Evolutionary conservation across 2,797 vertebrate genomes (phyloP).

Genomic region (Syngnathus rostellatus): DNA sequence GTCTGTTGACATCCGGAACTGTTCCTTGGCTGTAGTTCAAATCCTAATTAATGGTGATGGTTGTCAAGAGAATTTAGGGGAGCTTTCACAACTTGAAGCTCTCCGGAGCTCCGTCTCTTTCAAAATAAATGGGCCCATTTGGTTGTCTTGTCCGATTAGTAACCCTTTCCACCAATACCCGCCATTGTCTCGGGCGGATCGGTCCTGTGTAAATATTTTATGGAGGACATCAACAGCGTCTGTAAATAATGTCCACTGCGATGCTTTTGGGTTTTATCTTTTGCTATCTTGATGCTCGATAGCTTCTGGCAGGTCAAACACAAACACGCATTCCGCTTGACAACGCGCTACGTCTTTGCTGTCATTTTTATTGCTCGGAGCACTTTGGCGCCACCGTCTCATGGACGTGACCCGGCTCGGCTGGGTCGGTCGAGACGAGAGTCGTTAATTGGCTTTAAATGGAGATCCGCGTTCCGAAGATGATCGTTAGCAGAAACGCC

Average conservation of each 20-base stretch:
- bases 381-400: background rate
- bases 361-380: constrained; percentile 1
- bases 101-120: background rate
- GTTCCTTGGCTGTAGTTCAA: background rate
- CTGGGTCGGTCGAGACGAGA: background rate
- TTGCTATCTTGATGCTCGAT: background rate
- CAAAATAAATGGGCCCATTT: background rate
- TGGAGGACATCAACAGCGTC: background rate
- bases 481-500: background rate
- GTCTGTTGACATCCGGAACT: background rate
- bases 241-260: background rate
- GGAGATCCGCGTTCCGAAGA: background rate
- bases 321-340: constrained; percentile 3
- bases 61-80: background rate
- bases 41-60: background rate
- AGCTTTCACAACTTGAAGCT: background rate
- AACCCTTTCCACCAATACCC: background rate
- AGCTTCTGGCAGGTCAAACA: background rate
- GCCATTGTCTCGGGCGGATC: background rate
- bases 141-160: background rate
- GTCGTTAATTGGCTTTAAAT: background rate
- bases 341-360: background rate
- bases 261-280: background rate
- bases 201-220: constrained; percentile 7
- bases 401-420: background rate